Base-by-base conservation (phyloP, 2,888 invertebrate genomes). In the Seira sanloemensis region DNA sequence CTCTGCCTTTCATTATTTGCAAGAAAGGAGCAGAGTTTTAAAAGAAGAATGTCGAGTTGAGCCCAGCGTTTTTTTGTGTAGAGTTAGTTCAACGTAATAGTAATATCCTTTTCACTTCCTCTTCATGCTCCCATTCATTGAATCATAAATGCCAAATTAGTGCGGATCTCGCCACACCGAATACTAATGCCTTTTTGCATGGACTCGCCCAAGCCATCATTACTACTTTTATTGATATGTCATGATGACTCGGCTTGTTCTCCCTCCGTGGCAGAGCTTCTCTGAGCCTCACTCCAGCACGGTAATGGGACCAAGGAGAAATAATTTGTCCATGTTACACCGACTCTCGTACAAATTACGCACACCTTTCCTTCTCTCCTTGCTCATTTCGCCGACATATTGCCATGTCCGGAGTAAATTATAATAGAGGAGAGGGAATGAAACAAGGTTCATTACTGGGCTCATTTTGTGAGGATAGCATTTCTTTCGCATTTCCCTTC, bases 61-160 rank as follows among this genome's bases (percentile, higher is more conserved):
- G n/a, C n/a, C n/a, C n/a, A n/a, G n/a, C n/a, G n/a, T n/a, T n/a
- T n/a, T n/a, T n/a, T n/a, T n/a, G n/a, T n/a, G n/a, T n/a, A n/a
- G n/a, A n/a, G n/a, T n/a, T n/a, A n/a, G n/a, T n/a, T n/a, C n/a
- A n/a, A n/a, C 68, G 69, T 78, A 73, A 74, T 78, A 77, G 77
- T 78, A 77, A 84, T 76, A 84, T 84, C 76, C 76, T 84, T n/a
- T 79, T 84, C 84, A 84, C 76, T 76, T 79, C 73, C 72, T 37
- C 72, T 80, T 84, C 79, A 84, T 84, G 84, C 80, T 76, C 46
- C 77, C 77, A 84, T 84, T 80, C 84, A 84, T 84, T 84, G 84
- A 80, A 84, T 84, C 84, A 80, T 84, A 84, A 84, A 84, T 84
- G 84, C 84, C 84, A 84, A 84, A 84, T 84, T 84, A 84, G 80